A percentile compares a stretch with the other conserved stretches of the same genome.
Conservation (phyloP, 2,797 vertebrate species). For the Bradypodion ventrale region DNA sequence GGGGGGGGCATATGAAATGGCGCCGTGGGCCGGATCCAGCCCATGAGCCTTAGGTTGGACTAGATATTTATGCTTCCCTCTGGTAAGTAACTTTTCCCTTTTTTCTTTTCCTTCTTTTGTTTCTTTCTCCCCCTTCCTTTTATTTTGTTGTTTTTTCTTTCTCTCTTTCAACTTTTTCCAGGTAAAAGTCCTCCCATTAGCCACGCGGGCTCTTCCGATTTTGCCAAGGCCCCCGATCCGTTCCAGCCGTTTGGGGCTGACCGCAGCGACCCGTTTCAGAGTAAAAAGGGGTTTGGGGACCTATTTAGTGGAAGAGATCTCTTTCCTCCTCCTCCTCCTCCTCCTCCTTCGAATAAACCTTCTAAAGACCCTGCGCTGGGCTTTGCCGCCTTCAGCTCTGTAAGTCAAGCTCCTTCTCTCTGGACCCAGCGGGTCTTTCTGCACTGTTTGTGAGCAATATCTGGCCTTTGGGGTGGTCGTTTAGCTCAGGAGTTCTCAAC, state of each 20-base stretch:
- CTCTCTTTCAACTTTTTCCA: constrained; percentile 70
- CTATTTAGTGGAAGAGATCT: constrained; percentile 98
- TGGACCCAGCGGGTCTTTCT: constrained; percentile 43
- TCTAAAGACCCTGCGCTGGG: constrained; percentile 85
- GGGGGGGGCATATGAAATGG: no score
- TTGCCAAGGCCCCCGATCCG: constrained; percentile 88
- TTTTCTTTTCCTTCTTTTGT: no score
- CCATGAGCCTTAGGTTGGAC: no score
- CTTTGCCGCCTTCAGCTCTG: constrained; percentile 93
- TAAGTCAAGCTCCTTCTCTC: constrained; percentile 87
- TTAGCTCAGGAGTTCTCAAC: no score
- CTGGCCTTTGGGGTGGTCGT: no score
- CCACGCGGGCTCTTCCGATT: constrained; percentile 83
- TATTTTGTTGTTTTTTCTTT: no score
- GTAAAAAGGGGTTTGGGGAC: constrained; percentile 91
- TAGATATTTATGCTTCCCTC: no score
- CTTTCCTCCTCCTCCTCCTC: constrained; percentile 87
- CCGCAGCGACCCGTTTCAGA: constrained; percentile 89
- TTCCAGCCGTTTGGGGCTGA: constrained; percentile 93
- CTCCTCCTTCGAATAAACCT: constrained; percentile 90
- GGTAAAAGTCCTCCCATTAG: constrained; percentile 95
- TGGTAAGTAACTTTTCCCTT: no score
- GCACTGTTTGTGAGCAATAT: background rate
- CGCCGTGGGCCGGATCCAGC: no score
- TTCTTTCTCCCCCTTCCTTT: no score